Conservation (phyloP, 2,888 invertebrate species). For the Cylloceria caligata region DNA sequence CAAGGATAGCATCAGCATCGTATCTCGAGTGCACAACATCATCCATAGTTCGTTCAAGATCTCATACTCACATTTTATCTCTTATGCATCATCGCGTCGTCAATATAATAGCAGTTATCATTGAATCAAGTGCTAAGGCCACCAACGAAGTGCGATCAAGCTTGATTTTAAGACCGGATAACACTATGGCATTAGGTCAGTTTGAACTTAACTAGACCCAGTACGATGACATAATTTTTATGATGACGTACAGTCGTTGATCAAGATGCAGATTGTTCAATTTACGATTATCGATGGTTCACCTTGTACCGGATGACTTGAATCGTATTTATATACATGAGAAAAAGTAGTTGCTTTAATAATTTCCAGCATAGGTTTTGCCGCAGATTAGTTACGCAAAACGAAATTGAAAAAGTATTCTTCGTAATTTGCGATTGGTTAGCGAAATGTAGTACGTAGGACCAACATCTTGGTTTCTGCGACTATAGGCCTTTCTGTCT, state of each 20-base stretch:
- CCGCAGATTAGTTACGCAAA: too few species aligned
- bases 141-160: constrained; percentile 45
- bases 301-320: constrained; percentile 59
- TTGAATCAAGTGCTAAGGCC: constrained; percentile 1
- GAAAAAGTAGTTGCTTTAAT: constrained; percentile 10
- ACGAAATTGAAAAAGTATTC: too few species aligned
- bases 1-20: constrained; percentile 11
- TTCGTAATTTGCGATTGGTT: too few species aligned
- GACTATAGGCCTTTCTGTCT: too few species aligned
- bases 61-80: constrained; percentile 1
- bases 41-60: constrained; percentile 9
- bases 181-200: constrained; percentile 46
- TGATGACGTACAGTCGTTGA: constrained; percentile 37
- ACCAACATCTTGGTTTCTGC: too few species aligned
- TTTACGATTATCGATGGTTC: constrained; percentile 57
- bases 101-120: constrained; percentile 10
- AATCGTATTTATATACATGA: not conserved
- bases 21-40: not conserved
- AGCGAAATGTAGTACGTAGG: too few species aligned
- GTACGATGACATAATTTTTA: constrained; percentile 48
- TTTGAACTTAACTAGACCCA: constrained; percentile 54
- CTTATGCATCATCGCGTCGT: constrained; percentile 50
- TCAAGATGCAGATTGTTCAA: constrained; percentile 45
- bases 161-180: constrained; percentile 58
- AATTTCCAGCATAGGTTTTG: constrained; percentile 8